Evolutionary conservation across 2,113 vertebrate genomes (phyloP), one percentile per base, ranked within the genome.

Genomic region (Tursiops truncatus): DNA sequence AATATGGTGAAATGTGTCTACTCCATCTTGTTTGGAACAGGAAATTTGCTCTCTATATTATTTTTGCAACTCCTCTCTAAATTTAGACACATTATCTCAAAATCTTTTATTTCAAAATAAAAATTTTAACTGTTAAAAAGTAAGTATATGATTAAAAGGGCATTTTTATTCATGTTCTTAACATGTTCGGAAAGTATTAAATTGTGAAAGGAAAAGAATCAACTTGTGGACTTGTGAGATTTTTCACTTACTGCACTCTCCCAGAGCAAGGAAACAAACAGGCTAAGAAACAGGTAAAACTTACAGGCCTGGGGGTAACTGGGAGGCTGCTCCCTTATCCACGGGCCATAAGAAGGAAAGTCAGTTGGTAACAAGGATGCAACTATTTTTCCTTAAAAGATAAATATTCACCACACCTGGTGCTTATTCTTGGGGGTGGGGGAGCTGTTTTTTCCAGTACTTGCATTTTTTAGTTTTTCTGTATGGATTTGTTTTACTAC

Each of bases 341-440:
- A 41, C 58, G 6, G 47, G 25, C n/a, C n/a, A 44, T n/a, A 88
- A 96, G 17, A 87, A 82, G 12, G 44, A 58, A 89, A 91, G 76
- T n/a, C 74, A 91, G 20, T 60, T 73, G 31, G 44, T 92, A 93
- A 91, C 20, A 90, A 88, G 44, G 14, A 76, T 58, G 17, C 38
- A 74, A 77, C 20, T 82, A 77, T 91, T 97, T 91, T 93, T 94
- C 68, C 41, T 89, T 79, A 95, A 84, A 82, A 96, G 56, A 79
- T 86, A 94, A 95, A 91, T 58, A 73, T 84, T 83, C 36, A 83
- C 26, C 21, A 81, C 11, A 83, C 14, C 62, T 87, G 62, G 70
- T 77, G 33, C 50, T 90, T 89, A 85, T 93, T 76, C 63, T 83
- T 85, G 56, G 9, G 17, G 11, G 36, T 6, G 6, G 17, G 7